Evolutionary conservation across 2,113 vertebrate species (phyloP).

Genomic region (Pygathrix nemaeus): DNA sequence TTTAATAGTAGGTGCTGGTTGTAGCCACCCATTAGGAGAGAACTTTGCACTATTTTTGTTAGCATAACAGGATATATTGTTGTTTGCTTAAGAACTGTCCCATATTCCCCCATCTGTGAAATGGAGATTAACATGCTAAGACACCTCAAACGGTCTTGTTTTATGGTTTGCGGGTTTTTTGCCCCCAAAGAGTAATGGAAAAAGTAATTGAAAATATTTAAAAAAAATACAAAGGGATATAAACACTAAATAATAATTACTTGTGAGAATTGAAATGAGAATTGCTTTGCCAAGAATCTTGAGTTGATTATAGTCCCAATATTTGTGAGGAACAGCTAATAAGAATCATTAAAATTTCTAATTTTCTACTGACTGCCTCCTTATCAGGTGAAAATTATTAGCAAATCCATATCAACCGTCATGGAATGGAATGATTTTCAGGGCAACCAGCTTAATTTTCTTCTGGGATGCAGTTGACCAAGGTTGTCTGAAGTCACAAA

Average conservation of each 20-base stretch:
- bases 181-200: slow-evolving; percentile 2
- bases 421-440: slow-evolving; percentile 9
- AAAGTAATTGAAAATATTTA: slow-evolving; percentile 59
- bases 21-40: not conserved
- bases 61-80: not conserved
- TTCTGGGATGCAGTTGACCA: not conserved
- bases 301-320: slow-evolving; percentile 10
- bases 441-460: not conserved
- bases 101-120: slow-evolving; percentile 16
- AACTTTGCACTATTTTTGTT: slow-evolving; percentile 21
- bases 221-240: slow-evolving; percentile 35
- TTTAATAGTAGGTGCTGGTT: not conserved
- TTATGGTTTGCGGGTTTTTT: not conserved
- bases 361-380: slow-evolving; percentile 61
- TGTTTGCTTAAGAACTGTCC: slow-evolving; percentile 22
- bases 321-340: slow-evolving; percentile 49
- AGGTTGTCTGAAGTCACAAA: not conserved
- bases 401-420: not conserved
- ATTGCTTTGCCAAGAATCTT: slow-evolving; percentile 30
- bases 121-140: slow-evolving; percentile 22
- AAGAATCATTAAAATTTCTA: slow-evolving; percentile 59
- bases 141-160: slow-evolving; percentile 4
- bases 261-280: slow-evolving; percentile 56
- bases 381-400: slow-evolving; percentile 52
- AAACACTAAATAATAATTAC: slow-evolving; percentile 70